Conservation (phyloP, 1,140 invertebrate species). For the Subanguina moxae region DNA sequence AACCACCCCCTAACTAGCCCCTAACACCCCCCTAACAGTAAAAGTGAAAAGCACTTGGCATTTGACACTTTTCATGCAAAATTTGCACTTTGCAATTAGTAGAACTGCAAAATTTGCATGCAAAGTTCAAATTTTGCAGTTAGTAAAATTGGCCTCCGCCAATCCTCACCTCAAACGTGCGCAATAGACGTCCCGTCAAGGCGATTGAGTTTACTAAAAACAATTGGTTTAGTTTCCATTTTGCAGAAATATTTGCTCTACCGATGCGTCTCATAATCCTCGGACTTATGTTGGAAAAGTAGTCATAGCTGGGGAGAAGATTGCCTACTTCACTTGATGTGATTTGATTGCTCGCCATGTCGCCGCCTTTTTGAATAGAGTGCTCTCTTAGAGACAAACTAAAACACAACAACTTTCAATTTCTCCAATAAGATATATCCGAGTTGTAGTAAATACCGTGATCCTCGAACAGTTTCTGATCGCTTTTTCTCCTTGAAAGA, state of each 20-base stretch:
- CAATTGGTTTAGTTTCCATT: not conserved
- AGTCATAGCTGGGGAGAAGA: slow-evolving; percentile 70
- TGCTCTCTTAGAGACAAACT: not conserved
- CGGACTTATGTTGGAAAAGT: slow-evolving; percentile 94
- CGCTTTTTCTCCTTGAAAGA: slow-evolving; percentile 27
- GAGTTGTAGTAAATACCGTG: not conserved
- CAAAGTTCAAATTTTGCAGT: too few species aligned
- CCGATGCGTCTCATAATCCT: slow-evolving; percentile 77
- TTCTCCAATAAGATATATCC: too few species aligned
- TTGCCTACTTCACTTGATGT: slow-evolving; percentile 47
- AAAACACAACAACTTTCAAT: too few species aligned
- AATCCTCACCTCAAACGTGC: slow-evolving; percentile 78
- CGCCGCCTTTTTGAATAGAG: slow-evolving; percentile 3
- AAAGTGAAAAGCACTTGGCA: too few species aligned
- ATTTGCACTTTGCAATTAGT: too few species aligned
- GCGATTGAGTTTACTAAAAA: slow-evolving; percentile 79
- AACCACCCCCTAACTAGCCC: too few species aligned
- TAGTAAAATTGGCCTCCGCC: too few species aligned
- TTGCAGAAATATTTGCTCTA: not conserved
- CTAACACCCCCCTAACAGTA: too few species aligned
- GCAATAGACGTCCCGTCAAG: slow-evolving; percentile 74
- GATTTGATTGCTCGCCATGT: slow-evolving; percentile 10
- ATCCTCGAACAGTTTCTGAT: slow-evolving; percentile 37
- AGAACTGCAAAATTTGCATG: too few species aligned
- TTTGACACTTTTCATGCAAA: too few species aligned